Base-by-base conservation (phyloP, 2,113 vertebrate species). In the Tympanuchus pallidicinctus region DNA sequence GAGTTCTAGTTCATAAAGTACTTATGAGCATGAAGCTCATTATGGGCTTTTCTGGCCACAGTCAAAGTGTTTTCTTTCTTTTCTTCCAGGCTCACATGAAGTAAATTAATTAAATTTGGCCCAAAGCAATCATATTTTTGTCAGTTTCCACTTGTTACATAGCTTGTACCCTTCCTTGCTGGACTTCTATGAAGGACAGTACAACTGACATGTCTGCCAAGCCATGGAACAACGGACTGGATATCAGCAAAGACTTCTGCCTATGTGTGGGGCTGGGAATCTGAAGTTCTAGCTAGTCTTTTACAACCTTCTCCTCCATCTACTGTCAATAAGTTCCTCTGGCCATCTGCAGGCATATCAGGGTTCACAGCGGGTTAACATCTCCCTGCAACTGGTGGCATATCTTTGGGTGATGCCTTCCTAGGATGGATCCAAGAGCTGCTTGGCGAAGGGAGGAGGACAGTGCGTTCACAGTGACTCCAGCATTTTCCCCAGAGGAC, bases 311-410 rank as follows among this genome's bases (percentile, higher is more conserved):
- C 52, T 34, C 14, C 34, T 80, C 42, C 19, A 14, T 38, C 32
- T 1, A 1, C 74, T 22, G 1, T 2, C 5, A 5, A 22, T 43
- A 45, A 50, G 14, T 28, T 82, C 24, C 25, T 13, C 24, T 18
- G 63, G 34, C 30, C n/a, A 19, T 38, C 25, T 14, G 24, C 8
- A 48, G 54, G 32, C 2, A 1, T 18, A 3, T 12, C 56, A n/a
- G 45, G 24, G 42, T 80, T 60, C 71, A 47, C 66, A 74, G 88
- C 92, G 94, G 89, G 94, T 94, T 94, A 97, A 96, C 50, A 89
- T 60, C 67, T 85, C 89, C 74, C 59, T 64, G 56, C 32, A 90
- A 65, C 61, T 77, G 32, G 50, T 64, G 54, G 28, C 1, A 0
- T 75, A 48, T 11, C 52, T 57, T 48, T 54, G 72, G 78, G 38